Percentiles rank a stretch among this genome's conserved stretches.
phyloP scores from a whole-genome alignment of 2,888 invertebrate species.

The Epsilonema sp. region DNA sequence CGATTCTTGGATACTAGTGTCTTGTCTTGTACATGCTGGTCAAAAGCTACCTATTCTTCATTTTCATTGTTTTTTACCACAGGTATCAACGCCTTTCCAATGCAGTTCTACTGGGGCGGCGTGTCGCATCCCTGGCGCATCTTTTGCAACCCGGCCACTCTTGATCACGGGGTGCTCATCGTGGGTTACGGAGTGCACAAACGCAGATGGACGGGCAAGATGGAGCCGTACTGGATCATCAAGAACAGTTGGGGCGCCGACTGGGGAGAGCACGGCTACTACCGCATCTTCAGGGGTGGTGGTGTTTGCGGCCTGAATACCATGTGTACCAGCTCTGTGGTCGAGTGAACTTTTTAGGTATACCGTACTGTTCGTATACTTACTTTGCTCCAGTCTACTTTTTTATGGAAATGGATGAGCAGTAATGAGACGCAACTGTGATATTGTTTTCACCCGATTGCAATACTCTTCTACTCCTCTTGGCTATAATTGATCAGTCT shows the following conservation, averaged over 20 bases:
- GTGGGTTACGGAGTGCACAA: slow-evolving; percentile 23
- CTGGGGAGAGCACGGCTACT: slow-evolving; percentile 27
- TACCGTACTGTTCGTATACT: too few relatives aligned
- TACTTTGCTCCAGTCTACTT: too few relatives aligned
- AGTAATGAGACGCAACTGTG: too few relatives aligned
- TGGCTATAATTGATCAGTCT: too few relatives aligned
- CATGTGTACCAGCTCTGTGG: slow-evolving; percentile 61
- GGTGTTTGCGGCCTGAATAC: slow-evolving; percentile 80
- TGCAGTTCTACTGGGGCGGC: slow-evolving; percentile 28
- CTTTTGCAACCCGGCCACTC: slow-evolving; percentile 16
- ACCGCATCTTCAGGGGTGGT: slow-evolving; percentile 11
- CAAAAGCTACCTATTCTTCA: too few relatives aligned
- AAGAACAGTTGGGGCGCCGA: slow-evolving; percentile 25
- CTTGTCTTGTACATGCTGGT: too few relatives aligned
- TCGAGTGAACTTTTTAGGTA: slow-evolving; percentile 22
- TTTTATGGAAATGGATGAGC: too few relatives aligned
- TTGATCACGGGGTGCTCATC: slow-evolving; percentile 25
- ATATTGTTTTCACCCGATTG: too few relatives aligned
- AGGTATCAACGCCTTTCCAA: slow-evolving; percentile 26
- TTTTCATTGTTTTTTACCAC: too few relatives aligned
- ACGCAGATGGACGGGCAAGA: background rate
- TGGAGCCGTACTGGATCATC: slow-evolving; percentile 25
- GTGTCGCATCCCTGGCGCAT: slow-evolving; percentile 24
- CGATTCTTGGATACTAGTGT: too few relatives aligned
- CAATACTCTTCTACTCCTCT: too few relatives aligned